Evolutionary conservation across 2,797 vertebrate genomes (phyloP).

Genomic region (Gobio occitaniae): DNA sequence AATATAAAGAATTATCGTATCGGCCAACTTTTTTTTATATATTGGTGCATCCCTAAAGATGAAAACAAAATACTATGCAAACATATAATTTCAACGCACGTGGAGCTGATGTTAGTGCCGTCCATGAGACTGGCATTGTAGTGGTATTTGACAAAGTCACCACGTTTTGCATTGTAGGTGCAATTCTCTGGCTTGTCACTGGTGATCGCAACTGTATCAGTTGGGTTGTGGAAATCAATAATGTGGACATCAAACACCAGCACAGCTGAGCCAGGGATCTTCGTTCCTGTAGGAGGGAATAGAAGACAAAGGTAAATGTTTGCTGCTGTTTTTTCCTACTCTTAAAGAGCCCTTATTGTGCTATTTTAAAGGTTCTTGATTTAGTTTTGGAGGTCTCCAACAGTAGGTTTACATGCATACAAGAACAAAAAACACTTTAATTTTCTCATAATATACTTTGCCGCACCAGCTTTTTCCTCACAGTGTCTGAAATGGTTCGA

Average conservation of each 20-base stretch:
- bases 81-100: conserved; percentile 80
- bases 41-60: no score
- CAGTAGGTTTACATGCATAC: not conserved
- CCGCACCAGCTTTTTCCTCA: not conserved
- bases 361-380: not conserved
- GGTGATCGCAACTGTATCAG: conserved; percentile 83
- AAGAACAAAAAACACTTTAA: not conserved
- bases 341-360: not conserved
- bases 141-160: conserved; percentile 96
- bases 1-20: no score
- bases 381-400: not conserved
- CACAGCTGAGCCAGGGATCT: conserved; percentile 96
- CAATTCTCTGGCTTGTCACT: conserved; percentile 87
- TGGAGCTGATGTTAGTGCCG: conserved; percentile 90
- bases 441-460: not conserved
- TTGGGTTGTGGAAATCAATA: conserved; percentile 96
- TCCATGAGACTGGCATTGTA: conserved; percentile 95
- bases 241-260: conserved; percentile 93
- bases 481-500: not conserved
- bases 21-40: no score
- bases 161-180: conserved; percentile 85
- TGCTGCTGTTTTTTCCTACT: no score
- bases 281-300: conserved; percentile 73
- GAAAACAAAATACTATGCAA: not conserved
- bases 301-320: not conserved